A percentile compares a stretch with the other conserved stretches of the same genome.
phyloP scores from a whole-genome alignment of 2,888 invertebrate species.

The Gastracanthus pulcherrimus region DNA sequence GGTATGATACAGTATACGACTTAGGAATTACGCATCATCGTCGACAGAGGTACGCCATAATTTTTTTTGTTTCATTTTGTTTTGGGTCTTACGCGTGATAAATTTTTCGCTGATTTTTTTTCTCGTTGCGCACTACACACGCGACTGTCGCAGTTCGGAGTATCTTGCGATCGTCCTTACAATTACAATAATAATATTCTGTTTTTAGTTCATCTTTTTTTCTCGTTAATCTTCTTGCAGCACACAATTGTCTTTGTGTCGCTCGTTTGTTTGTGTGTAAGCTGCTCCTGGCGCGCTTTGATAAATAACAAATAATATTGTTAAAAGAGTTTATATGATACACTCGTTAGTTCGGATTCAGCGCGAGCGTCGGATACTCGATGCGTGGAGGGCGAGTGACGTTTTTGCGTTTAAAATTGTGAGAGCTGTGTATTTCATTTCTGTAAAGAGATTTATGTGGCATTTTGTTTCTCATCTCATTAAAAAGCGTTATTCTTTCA shows the following conservation, averaged over 20 bases:
- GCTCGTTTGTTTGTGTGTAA: background rate
- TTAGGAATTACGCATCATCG: conserved; percentile 70
- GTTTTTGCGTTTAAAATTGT: background rate
- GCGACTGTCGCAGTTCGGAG: conserved; percentile 12
- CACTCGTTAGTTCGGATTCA: conserved; percentile 67
- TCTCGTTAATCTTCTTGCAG: background rate
- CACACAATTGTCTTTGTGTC: conserved; percentile 3
- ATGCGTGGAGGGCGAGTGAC: background rate
- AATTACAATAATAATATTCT: conserved; percentile 26
- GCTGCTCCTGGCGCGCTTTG: conserved; percentile 53
- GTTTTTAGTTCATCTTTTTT: conserved; percentile 14
- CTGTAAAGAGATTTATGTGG: too few relatives aligned
- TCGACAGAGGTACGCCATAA: conserved; percentile 70
- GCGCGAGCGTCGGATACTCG: conserved; percentile 40
- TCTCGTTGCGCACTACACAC: background rate
- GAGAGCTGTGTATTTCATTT: too few relatives aligned
- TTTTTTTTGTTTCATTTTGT: conserved; percentile 26
- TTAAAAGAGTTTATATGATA: conserved; percentile 72
- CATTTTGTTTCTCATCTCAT: too few relatives aligned
- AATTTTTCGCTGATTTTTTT: conserved; percentile 5
- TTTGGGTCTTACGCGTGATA: too few relatives aligned
- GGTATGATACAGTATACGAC: conserved; percentile 74
- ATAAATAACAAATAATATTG: conserved; percentile 70
- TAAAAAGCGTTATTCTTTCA: too few relatives aligned
- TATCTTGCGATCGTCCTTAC: conserved; percentile 12